Percentiles rank a stretch among this genome's conserved stretches.
These are phyloP conservation scores for Gastrophryne carolinensis DNA, from an alignment of 2,797 vertebrate genomes.

Conservation along the genomic window DNA sequence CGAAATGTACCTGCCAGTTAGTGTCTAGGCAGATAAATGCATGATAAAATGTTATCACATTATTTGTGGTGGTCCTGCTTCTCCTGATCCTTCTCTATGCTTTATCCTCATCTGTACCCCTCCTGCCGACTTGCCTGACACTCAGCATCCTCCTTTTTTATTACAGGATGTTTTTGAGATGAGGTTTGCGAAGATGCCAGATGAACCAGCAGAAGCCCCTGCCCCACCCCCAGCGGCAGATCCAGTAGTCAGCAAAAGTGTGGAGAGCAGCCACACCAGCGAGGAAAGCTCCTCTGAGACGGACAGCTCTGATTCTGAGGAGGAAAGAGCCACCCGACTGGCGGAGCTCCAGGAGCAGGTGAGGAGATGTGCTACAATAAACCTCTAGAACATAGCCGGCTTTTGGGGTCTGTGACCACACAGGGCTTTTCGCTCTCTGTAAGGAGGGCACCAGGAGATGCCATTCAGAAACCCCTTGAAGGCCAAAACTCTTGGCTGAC, in stretches of 20 bases:
- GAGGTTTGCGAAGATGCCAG: slow-evolving; percentile 91
- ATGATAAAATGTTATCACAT: not conserved
- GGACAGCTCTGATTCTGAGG: slow-evolving; percentile 78
- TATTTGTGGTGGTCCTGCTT: not conserved
- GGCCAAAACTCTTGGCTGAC: no score
- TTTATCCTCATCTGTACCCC: not conserved
- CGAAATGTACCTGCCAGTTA: not conserved
- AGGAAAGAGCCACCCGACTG: slow-evolving; percentile 77
- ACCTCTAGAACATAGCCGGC: no score
- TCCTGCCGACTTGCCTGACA: no score
- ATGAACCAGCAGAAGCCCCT: slow-evolving; percentile 73
- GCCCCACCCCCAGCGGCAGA: slow-evolving; percentile 65
- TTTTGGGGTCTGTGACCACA: no score
- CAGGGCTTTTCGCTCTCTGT: no score
- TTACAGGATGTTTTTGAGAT: slow-evolving; percentile 89
- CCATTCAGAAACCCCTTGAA: no score
- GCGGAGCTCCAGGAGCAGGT: slow-evolving; percentile 89
- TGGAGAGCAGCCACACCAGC: slow-evolving; percentile 75
- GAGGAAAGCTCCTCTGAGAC: slow-evolving; percentile 74
- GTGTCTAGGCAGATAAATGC: not conserved
- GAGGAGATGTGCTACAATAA: no score
- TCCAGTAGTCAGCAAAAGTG: slow-evolving; percentile 70
- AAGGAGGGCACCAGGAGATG: no score
- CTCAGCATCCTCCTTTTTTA: not conserved
- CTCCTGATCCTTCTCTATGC: not conserved